phyloP scores from a whole-genome alignment of 2,888 invertebrate species.

The Troides aeacus region DNA sequence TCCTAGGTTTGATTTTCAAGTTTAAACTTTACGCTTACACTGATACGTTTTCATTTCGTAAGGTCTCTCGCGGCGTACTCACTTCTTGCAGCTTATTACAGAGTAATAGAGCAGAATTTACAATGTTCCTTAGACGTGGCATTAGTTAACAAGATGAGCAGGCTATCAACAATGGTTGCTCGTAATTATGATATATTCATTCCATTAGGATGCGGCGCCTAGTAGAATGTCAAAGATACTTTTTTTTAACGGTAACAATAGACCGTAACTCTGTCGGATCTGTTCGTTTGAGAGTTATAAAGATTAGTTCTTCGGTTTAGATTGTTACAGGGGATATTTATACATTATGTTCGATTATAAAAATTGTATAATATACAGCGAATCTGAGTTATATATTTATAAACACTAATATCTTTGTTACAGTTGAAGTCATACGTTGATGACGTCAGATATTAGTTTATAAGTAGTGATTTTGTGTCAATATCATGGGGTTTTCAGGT shows the following conservation, averaged over 20 bases:
- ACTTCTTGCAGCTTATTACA: constrained; percentile 12
- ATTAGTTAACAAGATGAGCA: constrained; percentile 27
- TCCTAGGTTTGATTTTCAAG: not conserved
- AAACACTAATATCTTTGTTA: too few species aligned
- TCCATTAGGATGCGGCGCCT: constrained; percentile 21
- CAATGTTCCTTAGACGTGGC: constrained; percentile 1
- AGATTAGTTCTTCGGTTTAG: constrained; percentile 19
- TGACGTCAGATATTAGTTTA: too few species aligned
- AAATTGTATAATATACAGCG: not conserved
- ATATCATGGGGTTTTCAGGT: too few species aligned
- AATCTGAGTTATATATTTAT: not conserved
- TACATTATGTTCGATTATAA: not conserved
- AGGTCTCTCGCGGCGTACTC: not conserved
- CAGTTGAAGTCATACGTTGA: too few species aligned
- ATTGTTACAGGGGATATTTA: not conserved
- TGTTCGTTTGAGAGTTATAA: constrained; percentile 19
- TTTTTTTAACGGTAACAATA: constrained; percentile 15
- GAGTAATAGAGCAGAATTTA: constrained; percentile 16
- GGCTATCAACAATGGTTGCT: constrained; percentile 27
- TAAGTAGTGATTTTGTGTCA: too few species aligned
- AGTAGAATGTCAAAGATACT: constrained; percentile 19
- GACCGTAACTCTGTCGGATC: constrained; percentile 21
- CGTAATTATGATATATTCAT: constrained; percentile 30
- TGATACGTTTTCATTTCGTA: constrained; percentile 5
- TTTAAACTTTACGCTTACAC: constrained; percentile 11